Evolutionary conservation across 2,888 invertebrate genomes (phyloP).

Genomic region (Leptinotarsa juncta): DNA sequence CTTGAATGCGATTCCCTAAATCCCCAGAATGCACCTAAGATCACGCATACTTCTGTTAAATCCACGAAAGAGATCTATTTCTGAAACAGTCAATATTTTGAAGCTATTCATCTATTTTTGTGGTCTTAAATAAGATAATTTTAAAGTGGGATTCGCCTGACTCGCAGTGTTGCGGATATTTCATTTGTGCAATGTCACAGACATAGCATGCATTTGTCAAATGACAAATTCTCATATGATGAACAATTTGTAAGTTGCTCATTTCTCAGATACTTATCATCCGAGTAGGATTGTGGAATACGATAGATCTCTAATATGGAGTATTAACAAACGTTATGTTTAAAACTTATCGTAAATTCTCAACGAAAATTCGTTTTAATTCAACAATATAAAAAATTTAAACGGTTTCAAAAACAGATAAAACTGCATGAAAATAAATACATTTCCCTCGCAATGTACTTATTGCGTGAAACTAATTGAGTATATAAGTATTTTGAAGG

Average conservation of each 20-base stretch:
- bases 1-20: background rate
- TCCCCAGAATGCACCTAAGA: background rate
- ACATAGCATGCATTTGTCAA: constrained; percentile 5
- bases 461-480: too few relatives aligned
- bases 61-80: constrained; percentile 17
- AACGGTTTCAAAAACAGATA: too few relatives aligned
- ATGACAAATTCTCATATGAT: background rate
- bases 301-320: too few relatives aligned
- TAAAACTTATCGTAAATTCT: too few relatives aligned
- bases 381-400: too few relatives aligned
- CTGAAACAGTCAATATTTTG: constrained; percentile 17
- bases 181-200: constrained; percentile 13
- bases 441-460: too few relatives aligned
- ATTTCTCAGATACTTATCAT: background rate
- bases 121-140: constrained; percentile 10
- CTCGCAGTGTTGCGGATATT: constrained; percentile 9
- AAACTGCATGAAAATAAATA: too few relatives aligned
- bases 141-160: constrained; percentile 10
- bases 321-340: too few relatives aligned
- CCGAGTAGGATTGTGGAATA: background rate
- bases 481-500: too few relatives aligned
- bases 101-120: constrained; percentile 15
- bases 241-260: constrained; percentile 3
- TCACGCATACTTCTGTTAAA: constrained; percentile 14
- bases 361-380: too few relatives aligned